A percentile compares a stretch with the other conserved stretches of the same genome.
Conservation (phyloP, 2,113 vertebrate species). For the Cottus gobio region DNA sequence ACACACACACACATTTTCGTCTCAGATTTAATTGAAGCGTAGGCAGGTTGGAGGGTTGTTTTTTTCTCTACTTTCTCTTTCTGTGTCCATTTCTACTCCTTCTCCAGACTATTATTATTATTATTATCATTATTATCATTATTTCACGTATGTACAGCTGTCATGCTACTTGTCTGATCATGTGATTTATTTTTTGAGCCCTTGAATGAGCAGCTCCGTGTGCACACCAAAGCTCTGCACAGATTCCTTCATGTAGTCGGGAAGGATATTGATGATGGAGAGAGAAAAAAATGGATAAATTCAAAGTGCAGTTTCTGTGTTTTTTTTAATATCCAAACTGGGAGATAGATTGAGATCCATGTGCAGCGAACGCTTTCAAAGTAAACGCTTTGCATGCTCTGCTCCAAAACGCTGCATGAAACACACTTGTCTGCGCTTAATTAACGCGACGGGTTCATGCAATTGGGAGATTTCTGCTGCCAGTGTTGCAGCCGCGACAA, state of each 20-base stretch:
- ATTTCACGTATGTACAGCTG: no score
- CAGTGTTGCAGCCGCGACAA: slow-evolving; percentile 8
- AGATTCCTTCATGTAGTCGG: slow-evolving; percentile 3
- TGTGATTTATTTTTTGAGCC: background rate
- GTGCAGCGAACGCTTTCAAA: slow-evolving; percentile 13
- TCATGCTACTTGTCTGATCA: background rate
- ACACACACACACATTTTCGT: slow-evolving; percentile 48
- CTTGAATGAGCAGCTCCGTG: no score
- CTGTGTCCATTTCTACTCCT: background rate
- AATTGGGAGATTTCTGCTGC: slow-evolving; percentile 30
- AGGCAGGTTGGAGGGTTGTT: slow-evolving; percentile 30
- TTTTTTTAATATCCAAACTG: background rate
- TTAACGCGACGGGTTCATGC: slow-evolving; percentile 8
- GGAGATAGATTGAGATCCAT: background rate
- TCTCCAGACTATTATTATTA: background rate
- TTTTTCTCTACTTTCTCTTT: slow-evolving; percentile 33
- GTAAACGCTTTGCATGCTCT: slow-evolving; percentile 16
- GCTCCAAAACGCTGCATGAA: slow-evolving; percentile 39
- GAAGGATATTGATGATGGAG: background rate
- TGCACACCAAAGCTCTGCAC: background rate
- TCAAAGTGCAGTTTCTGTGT: slow-evolving; percentile 18
- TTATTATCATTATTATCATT: no score
- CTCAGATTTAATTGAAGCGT: slow-evolving; percentile 71
- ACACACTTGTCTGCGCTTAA: slow-evolving; percentile 28
- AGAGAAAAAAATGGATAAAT: background rate